phyloP scores from a whole-genome alignment of 2,888 invertebrate genomes.

The Drosophila leonis region DNA sequence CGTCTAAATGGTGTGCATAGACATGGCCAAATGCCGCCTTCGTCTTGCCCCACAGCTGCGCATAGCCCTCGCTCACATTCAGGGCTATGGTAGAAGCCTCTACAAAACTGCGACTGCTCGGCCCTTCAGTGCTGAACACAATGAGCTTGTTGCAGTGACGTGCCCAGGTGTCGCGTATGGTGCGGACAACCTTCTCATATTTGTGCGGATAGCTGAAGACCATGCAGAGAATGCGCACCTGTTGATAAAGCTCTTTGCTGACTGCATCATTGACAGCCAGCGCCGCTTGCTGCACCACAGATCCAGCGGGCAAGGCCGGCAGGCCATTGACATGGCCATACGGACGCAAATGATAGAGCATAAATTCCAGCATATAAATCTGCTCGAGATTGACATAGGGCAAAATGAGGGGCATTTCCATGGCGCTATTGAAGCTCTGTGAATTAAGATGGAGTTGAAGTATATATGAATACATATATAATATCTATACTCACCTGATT shows the following conservation, averaged over 20 bases:
- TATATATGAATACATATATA: no score
- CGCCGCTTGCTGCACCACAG: not conserved
- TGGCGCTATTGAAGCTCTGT: constrained; percentile 88
- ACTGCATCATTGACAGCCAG: constrained; percentile 12
- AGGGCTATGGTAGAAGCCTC: constrained; percentile 92
- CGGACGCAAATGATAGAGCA: constrained; percentile 96
- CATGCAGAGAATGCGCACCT: constrained; percentile 59
- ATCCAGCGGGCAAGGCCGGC: constrained; percentile 51
- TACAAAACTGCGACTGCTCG: not conserved
- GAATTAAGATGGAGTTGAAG: not conserved
- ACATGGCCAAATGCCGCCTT: constrained; percentile 95
- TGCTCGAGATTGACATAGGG: constrained; percentile 95
- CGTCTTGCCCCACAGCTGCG: constrained; percentile 97
- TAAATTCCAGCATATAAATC: constrained; percentile 97
- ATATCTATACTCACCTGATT: constrained; percentile 38
- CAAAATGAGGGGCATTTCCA: constrained; percentile 96
- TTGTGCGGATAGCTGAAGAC: constrained; percentile 89
- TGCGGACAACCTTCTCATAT: constrained; percentile 93
- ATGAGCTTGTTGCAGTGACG: constrained; percentile 93
- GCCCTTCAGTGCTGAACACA: constrained; percentile 91
- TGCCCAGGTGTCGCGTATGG: constrained; percentile 97
- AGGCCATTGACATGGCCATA: constrained; percentile 86
- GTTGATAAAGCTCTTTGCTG: constrained; percentile 21
- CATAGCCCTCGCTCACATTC: constrained; percentile 93
- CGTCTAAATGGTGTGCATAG: constrained; percentile 91